These are phyloP conservation scores for Halocaridina rubra DNA, from an alignment of 2,888 invertebrate genomes.

Conservation along the genomic window DNA sequence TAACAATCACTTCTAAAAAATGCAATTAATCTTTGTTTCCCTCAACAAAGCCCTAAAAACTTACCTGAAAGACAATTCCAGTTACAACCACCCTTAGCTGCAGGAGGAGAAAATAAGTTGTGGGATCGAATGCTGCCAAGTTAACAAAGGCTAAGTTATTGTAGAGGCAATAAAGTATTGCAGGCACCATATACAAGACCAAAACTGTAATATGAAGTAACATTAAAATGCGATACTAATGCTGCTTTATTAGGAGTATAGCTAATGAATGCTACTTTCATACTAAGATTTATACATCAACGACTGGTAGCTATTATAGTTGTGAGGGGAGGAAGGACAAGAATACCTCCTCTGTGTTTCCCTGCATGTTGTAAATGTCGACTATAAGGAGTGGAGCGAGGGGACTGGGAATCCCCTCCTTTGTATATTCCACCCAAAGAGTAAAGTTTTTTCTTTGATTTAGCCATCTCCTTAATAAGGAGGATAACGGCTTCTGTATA, in stretches of 20 bases:
- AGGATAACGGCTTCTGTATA: background rate
- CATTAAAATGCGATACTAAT: background rate
- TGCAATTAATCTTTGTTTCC: no score
- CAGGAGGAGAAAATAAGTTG: conserved; percentile 89
- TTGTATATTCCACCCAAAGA: no score
- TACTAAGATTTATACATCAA: background rate
- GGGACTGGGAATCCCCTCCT: no score
- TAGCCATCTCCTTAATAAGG: no score
- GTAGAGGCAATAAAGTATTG: conserved; percentile 91
- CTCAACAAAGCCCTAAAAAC: no score
- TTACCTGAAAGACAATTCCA: conserved; percentile 90
- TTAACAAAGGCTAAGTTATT: conserved; percentile 94
- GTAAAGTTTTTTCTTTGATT: no score
- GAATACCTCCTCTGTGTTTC: no score
- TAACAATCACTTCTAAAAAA: no score
- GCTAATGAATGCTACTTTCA: background rate
- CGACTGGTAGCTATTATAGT: background rate
- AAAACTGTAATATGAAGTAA: conserved; percentile 72
- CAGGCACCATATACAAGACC: conserved; percentile 87
- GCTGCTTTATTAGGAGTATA: background rate
- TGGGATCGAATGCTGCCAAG: conserved; percentile 91
- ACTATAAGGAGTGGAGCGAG: background rate
- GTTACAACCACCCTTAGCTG: conserved; percentile 93
- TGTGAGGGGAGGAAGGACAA: background rate
- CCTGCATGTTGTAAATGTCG: background rate